Conservation (phyloP, 2,888 invertebrate species). For the Phyllotreta cruciferae region DNA sequence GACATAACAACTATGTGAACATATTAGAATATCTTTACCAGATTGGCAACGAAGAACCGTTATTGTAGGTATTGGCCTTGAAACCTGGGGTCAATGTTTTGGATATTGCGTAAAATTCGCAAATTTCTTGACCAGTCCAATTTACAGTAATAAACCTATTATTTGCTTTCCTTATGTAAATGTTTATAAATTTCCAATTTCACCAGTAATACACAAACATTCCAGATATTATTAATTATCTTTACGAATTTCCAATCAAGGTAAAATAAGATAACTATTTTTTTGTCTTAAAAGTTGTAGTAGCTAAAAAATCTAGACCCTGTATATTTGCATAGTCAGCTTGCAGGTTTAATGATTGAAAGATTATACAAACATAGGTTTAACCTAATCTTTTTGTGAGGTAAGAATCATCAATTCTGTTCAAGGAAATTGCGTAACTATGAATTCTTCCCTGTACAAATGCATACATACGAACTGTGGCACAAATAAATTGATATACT, state of each 20-base stretch:
- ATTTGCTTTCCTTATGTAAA: too few species aligned
- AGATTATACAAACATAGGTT: too few species aligned
- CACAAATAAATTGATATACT: constrained; percentile 21
- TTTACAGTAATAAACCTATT: background rate
- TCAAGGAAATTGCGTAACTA: constrained; percentile 8
- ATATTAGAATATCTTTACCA: constrained; percentile 25
- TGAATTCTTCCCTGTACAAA: constrained; percentile 24
- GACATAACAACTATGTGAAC: constrained; percentile 27
- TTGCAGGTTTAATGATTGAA: too few species aligned
- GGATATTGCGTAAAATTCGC: constrained; percentile 22
- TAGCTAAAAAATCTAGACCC: too few species aligned
- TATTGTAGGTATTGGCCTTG: constrained; percentile 28
- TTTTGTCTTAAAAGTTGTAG: too few species aligned
- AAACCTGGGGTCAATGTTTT: constrained; percentile 26
- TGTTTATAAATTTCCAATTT: too few species aligned
- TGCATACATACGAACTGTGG: constrained; percentile 15
- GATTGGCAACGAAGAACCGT: constrained; percentile 29
- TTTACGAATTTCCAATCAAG: too few species aligned
- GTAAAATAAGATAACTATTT: too few species aligned
- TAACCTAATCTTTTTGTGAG: constrained; percentile 7
- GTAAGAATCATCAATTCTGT: constrained; percentile 7
- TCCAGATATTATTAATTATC: too few species aligned
- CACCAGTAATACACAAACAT: too few species aligned
- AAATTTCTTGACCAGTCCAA: constrained; percentile 14
- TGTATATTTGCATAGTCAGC: too few species aligned